phyloP scores from a whole-genome alignment of 2,888 invertebrate species.

The Minunthozetes semirufus region DNA sequence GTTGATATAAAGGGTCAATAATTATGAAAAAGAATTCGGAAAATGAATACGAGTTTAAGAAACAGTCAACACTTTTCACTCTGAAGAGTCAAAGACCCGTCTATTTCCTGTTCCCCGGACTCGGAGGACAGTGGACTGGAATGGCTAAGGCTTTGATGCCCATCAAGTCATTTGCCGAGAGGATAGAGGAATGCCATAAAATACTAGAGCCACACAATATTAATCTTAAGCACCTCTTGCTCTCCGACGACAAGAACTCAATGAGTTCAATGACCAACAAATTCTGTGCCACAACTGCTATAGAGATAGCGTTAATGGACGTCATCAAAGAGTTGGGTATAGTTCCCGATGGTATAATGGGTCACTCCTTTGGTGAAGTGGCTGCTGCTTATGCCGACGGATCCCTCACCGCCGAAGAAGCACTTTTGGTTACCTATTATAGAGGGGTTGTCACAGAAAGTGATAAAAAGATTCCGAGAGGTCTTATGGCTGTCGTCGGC shows the following conservation, averaged over 20 bases:
- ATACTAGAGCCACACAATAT: constrained; percentile 15
- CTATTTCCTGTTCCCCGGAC: constrained; percentile 89
- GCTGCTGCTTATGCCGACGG: constrained; percentile 55
- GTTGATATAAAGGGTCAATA: constrained; percentile 46
- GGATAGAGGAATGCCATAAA: not conserved
- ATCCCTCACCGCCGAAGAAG: constrained; percentile 52
- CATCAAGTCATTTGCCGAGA: constrained; percentile 22
- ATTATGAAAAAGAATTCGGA: not conserved
- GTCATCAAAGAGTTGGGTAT: constrained; percentile 47
- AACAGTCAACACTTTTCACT: constrained; percentile 49
- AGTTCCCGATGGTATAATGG: constrained; percentile 52
- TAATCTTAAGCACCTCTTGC: constrained; percentile 48
- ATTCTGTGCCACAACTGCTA: constrained; percentile 53
- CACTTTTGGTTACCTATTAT: constrained; percentile 53
- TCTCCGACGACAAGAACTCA: constrained; percentile 47
- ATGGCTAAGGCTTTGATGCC: constrained; percentile 30
- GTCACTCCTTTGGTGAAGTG: constrained; percentile 54
- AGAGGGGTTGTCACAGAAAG: constrained; percentile 49
- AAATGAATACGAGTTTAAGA: not conserved
- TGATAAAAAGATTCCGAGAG: constrained; percentile 38
- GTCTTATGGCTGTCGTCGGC: constrained; percentile 48
- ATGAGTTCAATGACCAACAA: constrained; percentile 95
- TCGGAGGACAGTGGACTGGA: constrained; percentile 26
- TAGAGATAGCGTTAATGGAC: constrained; percentile 49
- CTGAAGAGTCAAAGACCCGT: constrained; percentile 61